These are phyloP conservation scores for Amphilophus citrinellus DNA, from an alignment of 2,113 vertebrate genomes.

Conservation along the genomic window DNA sequence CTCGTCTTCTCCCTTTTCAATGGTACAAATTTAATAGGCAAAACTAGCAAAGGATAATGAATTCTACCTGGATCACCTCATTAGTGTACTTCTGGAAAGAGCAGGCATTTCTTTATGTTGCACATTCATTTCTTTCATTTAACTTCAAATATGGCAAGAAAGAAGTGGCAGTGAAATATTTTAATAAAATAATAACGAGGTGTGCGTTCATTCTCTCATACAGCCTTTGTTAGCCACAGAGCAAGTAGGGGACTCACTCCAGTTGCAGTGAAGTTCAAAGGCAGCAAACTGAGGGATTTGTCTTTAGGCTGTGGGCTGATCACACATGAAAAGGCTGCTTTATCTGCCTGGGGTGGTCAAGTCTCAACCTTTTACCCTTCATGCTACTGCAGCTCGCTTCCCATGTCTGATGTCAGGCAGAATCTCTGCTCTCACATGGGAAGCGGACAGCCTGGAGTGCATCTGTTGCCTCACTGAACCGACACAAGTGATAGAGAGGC, in stretches of 20 bases:
- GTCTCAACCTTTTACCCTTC: slow-evolving; percentile 77
- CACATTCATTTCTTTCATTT: slow-evolving; percentile 12
- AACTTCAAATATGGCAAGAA: slow-evolving; percentile 8
- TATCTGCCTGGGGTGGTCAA: slow-evolving; percentile 76
- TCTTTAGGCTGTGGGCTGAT: slow-evolving; percentile 68
- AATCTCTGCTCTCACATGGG: slow-evolving; percentile 63
- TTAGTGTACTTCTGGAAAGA: slow-evolving; percentile 37
- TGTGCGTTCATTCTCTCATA: slow-evolving; percentile 1
- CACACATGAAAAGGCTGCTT: slow-evolving; percentile 79
- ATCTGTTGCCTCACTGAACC: slow-evolving; percentile 63
- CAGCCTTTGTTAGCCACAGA: slow-evolving; percentile 45
- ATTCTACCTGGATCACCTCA: slow-evolving; percentile 50
- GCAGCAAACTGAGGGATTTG: slow-evolving; percentile 59
- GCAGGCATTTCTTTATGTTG: slow-evolving; percentile 19
- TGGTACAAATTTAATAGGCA: slow-evolving; percentile 11
- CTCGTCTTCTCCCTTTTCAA: slow-evolving; percentile 7
- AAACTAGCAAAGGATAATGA: slow-evolving; percentile 28
- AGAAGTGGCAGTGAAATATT: slow-evolving; percentile 14
- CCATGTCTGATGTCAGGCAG: slow-evolving; percentile 76
- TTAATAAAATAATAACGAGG: slow-evolving; percentile 40
- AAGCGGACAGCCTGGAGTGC: slow-evolving; percentile 68
- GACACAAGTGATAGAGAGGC: slow-evolving; percentile 10
- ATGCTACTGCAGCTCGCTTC: slow-evolving; percentile 64
- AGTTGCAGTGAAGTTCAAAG: slow-evolving; percentile 72
- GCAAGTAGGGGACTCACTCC: slow-evolving; percentile 25